Conservation (phyloP, 2,888 invertebrate genomes). For the Xestia ashworthii region DNA sequence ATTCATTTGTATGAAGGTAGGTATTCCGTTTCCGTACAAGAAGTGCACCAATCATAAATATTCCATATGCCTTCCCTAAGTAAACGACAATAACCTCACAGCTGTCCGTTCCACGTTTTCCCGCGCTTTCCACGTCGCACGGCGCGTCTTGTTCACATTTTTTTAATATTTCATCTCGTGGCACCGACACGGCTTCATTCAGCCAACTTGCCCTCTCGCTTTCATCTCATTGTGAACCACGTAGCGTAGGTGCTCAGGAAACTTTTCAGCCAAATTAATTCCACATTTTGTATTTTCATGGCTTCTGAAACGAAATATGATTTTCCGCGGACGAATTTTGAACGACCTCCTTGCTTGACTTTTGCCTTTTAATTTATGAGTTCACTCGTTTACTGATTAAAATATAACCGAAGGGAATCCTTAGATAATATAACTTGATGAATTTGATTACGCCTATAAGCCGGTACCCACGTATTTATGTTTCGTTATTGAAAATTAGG, state of each 20-base stretch:
- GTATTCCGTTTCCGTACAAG: conserved; percentile 3
- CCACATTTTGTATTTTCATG: conserved; percentile 83
- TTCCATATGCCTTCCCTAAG: conserved; percentile 46
- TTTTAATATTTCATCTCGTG: conserved; percentile 85
- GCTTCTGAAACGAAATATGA: conserved; percentile 87
- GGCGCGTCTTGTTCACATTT: conserved; percentile 69
- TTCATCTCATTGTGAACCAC: conserved; percentile 86
- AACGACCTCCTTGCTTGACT: conserved; percentile 80
- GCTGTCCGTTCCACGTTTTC: conserved; percentile 43
- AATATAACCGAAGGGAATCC: conserved; percentile 54
- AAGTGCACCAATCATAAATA: conserved; percentile 28
- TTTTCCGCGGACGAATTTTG: conserved; percentile 81
- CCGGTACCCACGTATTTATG: background rate
- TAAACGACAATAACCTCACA: conserved; percentile 53
- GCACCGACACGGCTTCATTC: conserved; percentile 85
- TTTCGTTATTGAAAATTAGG: conserved; percentile 41
- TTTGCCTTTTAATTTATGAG: conserved; percentile 79
- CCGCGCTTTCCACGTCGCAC: conserved; percentile 60
- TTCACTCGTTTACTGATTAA: conserved; percentile 51
- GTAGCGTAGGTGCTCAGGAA: conserved; percentile 70
- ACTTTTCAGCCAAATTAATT: conserved; percentile 89
- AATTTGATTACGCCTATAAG: conserved; percentile 27
- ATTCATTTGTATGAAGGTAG: background rate
- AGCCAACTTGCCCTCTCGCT: conserved; percentile 85
- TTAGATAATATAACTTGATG: conserved; percentile 32